A percentile compares a stretch with the other conserved stretches of the same genome.
Evolutionary conservation across 2,797 vertebrate species (phyloP).

Genomic region (Lacerta viridis): DNA sequence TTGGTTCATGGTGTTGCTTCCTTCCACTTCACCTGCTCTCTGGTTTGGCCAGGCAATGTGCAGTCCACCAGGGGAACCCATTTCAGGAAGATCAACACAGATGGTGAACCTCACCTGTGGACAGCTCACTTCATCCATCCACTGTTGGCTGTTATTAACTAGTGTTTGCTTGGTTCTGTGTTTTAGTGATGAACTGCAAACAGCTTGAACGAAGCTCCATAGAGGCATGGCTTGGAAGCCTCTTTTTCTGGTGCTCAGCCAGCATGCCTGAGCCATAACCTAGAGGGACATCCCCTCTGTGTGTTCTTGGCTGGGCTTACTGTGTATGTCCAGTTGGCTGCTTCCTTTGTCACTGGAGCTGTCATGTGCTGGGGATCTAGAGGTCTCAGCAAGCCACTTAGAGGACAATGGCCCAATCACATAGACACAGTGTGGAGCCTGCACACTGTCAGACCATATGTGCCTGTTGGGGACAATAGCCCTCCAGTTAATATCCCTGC

Average conservation of each 20-base stretch:
- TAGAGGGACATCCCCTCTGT: conserved; percentile 33
- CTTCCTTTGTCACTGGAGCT: conserved; percentile 23
- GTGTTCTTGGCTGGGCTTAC: conserved; percentile 32
- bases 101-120: not conserved
- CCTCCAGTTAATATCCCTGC: conserved; percentile 45
- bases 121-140: conserved; percentile 2
- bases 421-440: conserved; percentile 6
- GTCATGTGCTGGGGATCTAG: conserved; percentile 4
- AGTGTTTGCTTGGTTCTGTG: not conserved
- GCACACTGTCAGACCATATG: conserved; percentile 26
- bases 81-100: not conserved
- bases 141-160: not conserved
- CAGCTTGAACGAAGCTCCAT: conserved; percentile 29
- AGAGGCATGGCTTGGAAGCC: conserved; percentile 34
- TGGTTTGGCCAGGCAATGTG: not conserved
- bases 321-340: conserved; percentile 22
- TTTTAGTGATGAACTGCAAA: conserved; percentile 23
- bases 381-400: conserved; percentile 36
- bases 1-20: conserved; percentile 8
- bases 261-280: conserved; percentile 26
- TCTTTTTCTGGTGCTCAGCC: conserved; percentile 36
- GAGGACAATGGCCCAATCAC: conserved; percentile 45
- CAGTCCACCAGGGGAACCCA: not conserved
- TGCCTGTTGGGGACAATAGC: conserved; percentile 47
- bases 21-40: not conserved